Conservation (phyloP, 2,888 invertebrate genomes). For the Tethea ocularis region DNA sequence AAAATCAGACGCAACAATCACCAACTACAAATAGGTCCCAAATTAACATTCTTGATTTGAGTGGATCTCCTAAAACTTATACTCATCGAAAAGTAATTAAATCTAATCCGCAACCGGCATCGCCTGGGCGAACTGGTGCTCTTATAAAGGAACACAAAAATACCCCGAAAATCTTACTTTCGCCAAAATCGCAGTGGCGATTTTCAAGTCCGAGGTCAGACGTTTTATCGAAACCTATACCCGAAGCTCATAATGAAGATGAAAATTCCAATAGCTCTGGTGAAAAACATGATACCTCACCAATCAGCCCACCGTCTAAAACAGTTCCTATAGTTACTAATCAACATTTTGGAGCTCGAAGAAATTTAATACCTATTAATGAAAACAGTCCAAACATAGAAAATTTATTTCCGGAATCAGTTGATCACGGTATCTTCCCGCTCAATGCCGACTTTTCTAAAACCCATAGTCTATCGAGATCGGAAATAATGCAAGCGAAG, state of each 20-base stretch:
- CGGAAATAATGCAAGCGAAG: conserved; percentile 84
- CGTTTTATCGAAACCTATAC: conserved; percentile 93
- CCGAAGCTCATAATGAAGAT: conserved; percentile 92
- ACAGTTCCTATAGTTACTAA: conserved; percentile 77
- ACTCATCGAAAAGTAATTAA: conserved; percentile 85
- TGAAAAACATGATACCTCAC: conserved; percentile 75
- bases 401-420: conserved; percentile 49
- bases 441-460: conserved; percentile 66
- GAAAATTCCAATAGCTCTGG: conserved; percentile 86
- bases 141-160: conserved; percentile 80
- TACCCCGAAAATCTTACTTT: conserved; percentile 86
- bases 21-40: conserved; percentile 69
- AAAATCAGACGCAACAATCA: conserved; percentile 57
- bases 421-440: conserved; percentile 76
- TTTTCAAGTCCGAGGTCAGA: conserved; percentile 91
- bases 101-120: conserved; percentile 75
- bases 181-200: conserved; percentile 88
- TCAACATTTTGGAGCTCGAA: conserved; percentile 77
- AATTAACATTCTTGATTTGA: conserved; percentile 87
- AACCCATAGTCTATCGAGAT: conserved; percentile 64
- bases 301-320: conserved; percentile 64
- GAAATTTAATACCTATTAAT: conserved; percentile 73
- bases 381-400: conserved; percentile 62
- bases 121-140: conserved; percentile 81
- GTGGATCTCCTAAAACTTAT: conserved; percentile 88